Conservation (phyloP, 2,113 vertebrate species). For the Gnathochromis pfefferi region DNA sequence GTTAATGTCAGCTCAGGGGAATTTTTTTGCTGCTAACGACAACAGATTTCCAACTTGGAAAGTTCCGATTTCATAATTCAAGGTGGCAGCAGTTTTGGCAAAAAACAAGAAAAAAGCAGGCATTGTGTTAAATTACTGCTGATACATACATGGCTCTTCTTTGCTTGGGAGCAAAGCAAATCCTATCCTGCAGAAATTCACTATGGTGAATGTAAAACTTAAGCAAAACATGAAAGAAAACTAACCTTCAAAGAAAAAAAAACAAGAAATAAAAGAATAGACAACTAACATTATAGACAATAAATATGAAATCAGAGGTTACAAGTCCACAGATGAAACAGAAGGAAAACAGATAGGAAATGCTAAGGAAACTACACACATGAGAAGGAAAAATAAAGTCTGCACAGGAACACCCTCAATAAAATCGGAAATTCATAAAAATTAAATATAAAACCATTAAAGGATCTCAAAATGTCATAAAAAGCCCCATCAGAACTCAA, state of each 20-base stretch:
- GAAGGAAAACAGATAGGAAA: background rate
- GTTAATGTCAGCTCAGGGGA: background rate
- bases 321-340: background rate
- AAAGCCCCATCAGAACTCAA: background rate
- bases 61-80: background rate
- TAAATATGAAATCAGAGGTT: background rate
- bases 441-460: background rate
- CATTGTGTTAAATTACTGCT: background rate
- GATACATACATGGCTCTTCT: background rate
- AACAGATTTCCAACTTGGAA: background rate
- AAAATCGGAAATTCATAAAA: background rate
- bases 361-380: background rate
- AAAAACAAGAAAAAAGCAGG: background rate
- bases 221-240: background rate
- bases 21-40: background rate
- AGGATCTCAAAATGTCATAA: background rate
- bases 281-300: background rate
- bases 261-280: background rate
- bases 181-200: background rate
- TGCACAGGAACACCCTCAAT: background rate
- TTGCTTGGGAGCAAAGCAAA: background rate
- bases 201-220: background rate
- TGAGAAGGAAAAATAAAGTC: background rate
- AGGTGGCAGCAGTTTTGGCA: background rate
- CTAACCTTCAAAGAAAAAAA: background rate